Percentiles rank a stretch among this genome's conserved stretches.
These are phyloP conservation scores for Pentamera pediparva DNA, from an alignment of 53 echinoderm and acorn worm species.

Conservation along the genomic window DNA sequence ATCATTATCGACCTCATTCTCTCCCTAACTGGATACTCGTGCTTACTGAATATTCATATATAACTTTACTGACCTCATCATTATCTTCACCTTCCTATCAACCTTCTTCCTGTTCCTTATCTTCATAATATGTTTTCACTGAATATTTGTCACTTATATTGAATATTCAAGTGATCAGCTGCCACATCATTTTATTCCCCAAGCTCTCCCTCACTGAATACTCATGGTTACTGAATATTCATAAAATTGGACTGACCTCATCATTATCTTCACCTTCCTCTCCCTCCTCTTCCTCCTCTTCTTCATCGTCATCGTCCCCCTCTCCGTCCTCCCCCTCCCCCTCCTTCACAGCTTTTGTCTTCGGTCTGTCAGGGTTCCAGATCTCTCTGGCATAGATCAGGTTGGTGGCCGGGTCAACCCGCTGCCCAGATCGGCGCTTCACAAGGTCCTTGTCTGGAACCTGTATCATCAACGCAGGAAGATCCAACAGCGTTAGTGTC, in stretches of 20 bases:
- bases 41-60: too few relatives aligned
- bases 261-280: conserved; percentile 37
- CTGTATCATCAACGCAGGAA: neutral
- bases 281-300: conserved; percentile 53
- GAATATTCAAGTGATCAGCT: neutral
- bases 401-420: conserved; percentile 77
- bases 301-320: conserved; percentile 92
- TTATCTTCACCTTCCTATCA: too few relatives aligned
- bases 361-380: conserved; percentile 91
- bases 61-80: too few relatives aligned
- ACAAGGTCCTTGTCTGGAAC: conserved; percentile 60
- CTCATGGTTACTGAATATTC: neutral
- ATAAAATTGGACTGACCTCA: conserved; percentile 19
- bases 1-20: neutral
- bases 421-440: conserved; percentile 60
- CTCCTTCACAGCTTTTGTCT: conserved; percentile 47
- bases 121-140: too few relatives aligned
- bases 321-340: conserved; percentile 85
- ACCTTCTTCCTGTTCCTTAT: too few relatives aligned
- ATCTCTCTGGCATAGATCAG: conserved; percentile 71
- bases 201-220: neutral
- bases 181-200: neutral
- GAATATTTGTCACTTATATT: neutral
- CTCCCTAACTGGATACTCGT: neutral
- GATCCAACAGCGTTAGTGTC: neutral